Conservation (phyloP, 1,140 invertebrate genomes). For the Penaeus indicus region DNA sequence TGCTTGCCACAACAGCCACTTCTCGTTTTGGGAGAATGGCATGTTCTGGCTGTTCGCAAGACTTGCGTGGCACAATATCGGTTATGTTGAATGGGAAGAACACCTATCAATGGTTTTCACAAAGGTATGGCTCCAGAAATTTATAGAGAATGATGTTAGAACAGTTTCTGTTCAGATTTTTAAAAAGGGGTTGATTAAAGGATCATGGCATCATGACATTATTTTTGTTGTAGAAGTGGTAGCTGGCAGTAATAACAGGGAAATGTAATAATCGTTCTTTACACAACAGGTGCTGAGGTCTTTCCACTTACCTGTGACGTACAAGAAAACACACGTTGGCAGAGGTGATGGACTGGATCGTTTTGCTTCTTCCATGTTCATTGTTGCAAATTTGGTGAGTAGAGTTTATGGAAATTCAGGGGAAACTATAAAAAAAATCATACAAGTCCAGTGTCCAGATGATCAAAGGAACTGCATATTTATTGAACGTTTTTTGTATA, state of each 20-base stretch:
- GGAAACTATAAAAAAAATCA: too few species aligned
- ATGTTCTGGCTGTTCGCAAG: constrained; percentile 56
- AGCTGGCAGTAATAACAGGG: too few species aligned
- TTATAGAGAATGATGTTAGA: too few species aligned
- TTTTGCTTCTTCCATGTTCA: constrained; percentile 78
- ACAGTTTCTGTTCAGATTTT: neutral
- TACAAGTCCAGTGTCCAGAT: neutral
- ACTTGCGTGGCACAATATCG: constrained; percentile 54
- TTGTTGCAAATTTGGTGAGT: constrained; percentile 77
- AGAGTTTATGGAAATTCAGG: neutral
- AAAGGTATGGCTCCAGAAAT: constrained; percentile 27
- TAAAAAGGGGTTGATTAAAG: neutral
- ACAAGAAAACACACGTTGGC: constrained; percentile 57
- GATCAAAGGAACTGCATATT: too few species aligned
- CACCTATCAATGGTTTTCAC: constrained; percentile 55
- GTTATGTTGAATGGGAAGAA: constrained; percentile 59
- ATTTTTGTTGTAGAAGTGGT: neutral
- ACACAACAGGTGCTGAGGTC: constrained; percentile 45
- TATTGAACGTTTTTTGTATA: too few species aligned
- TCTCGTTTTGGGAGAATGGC: constrained; percentile 57
- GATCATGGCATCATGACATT: neutral
- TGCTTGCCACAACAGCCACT: constrained; percentile 53
- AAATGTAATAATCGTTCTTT: constrained; percentile 33
- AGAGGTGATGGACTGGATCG: constrained; percentile 74
- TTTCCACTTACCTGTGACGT: constrained; percentile 53